These are phyloP conservation scores for Drosophila murphyi DNA, from an alignment of 1,140 invertebrate species.

Conservation along the genomic window DNA sequence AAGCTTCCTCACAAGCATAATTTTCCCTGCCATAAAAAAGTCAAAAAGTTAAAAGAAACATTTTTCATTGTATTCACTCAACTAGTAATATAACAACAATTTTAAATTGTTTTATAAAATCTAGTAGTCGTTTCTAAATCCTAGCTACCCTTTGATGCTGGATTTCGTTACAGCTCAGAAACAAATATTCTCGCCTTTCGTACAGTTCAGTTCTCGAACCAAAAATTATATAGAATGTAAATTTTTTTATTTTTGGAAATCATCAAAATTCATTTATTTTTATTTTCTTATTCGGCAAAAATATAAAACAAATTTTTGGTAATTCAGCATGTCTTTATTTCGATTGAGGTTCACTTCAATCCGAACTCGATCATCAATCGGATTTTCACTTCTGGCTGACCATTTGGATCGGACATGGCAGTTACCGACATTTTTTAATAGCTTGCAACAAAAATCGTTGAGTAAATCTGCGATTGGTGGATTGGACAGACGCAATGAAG, in stretches of 20 bases:
- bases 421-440: background rate
- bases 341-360: background rate
- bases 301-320: background rate
- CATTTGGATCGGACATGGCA: background rate
- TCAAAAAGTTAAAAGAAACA: too few relatives aligned
- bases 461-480: background rate
- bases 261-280: background rate
- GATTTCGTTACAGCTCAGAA: too few relatives aligned
- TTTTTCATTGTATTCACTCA: too few relatives aligned
- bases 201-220: too few relatives aligned
- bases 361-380: background rate
- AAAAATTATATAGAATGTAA: background rate
- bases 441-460: background rate
- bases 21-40: too few relatives aligned
- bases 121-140: too few relatives aligned
- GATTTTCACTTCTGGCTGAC: background rate
- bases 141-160: too few relatives aligned
- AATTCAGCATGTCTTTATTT: slow-evolving; percentile 18
- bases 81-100: too few relatives aligned
- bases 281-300: background rate
- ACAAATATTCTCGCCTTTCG: too few relatives aligned
- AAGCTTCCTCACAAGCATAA: background rate
- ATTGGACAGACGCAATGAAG: background rate
- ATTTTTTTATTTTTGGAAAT: background rate
- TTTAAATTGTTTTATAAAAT: too few relatives aligned